These are phyloP conservation scores for Brienomyrus brachyistius DNA, from an alignment of 2,113 vertebrate genomes.

Conservation along the genomic window DNA sequence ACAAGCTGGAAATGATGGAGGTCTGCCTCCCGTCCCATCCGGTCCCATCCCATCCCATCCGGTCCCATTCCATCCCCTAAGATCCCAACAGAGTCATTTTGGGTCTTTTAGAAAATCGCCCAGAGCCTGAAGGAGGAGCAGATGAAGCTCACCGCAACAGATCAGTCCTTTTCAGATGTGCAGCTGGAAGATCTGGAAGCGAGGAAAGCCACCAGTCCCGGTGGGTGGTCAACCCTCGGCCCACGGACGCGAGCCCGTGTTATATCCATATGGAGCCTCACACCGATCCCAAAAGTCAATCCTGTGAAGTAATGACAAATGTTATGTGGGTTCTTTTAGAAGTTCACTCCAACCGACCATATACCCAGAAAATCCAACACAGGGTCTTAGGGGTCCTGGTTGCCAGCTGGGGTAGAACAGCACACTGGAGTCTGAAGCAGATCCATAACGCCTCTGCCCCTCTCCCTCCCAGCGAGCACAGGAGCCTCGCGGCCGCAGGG, in stretches of 20 bases:
- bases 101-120: slow-evolving; percentile 76
- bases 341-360: not conserved
- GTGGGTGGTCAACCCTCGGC: slow-evolving; percentile 45
- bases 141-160: slow-evolving; percentile 65
- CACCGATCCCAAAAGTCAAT: not conserved
- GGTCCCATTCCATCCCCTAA: too few species aligned
- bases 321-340: not conserved
- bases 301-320: not conserved
- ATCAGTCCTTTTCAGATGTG: slow-evolving; percentile 77
- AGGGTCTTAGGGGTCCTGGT: not conserved
- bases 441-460: slow-evolving; percentile 3
- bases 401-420: too few species aligned
- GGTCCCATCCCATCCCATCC: not conserved
- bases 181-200: slow-evolving; percentile 71
- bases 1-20: slow-evolving; percentile 98
- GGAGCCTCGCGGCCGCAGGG: slow-evolving; percentile 69
- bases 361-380: not conserved
- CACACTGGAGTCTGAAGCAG: not conserved
- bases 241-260: not conserved
- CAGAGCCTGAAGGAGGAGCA: slow-evolving; percentile 94
- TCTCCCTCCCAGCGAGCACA: slow-evolving; percentile 52
- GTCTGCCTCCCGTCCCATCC: slow-evolving; percentile 40
- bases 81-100: not conserved
- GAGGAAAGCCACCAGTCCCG: slow-evolving; percentile 65
- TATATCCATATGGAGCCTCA: not conserved